Percentiles rank a stretch among this genome's conserved stretches.
Evolutionary conservation across 2,113 vertebrate genomes (phyloP).

Genomic region (Eira barbara): DNA sequence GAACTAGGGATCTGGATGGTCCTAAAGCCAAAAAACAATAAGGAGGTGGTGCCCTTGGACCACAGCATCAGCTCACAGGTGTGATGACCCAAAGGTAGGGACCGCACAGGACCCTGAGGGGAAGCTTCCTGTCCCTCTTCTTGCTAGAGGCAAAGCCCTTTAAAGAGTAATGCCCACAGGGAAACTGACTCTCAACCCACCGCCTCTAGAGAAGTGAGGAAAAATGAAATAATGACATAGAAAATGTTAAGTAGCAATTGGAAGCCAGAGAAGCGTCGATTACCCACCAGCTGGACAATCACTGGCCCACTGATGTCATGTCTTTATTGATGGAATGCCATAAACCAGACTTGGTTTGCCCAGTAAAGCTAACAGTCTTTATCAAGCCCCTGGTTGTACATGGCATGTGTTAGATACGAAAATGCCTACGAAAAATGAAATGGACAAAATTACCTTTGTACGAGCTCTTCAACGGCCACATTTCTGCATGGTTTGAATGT

Average conservation of each 20-base stretch:
- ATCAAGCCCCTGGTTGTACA: not conserved
- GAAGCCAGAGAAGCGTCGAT: not conserved
- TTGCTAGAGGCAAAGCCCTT: not conserved
- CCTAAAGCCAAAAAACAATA: not conserved
- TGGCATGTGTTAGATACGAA: not conserved
- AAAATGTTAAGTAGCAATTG: not conserved
- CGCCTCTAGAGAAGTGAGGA: not conserved
- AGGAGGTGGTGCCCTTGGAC: not conserved
- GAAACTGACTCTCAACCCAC: not conserved
- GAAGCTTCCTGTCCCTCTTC: not conserved
- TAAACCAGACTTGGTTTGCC: not conserved
- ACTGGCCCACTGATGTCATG: not conserved
- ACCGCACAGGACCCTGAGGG: not conserved
- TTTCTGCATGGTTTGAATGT: not conserved
- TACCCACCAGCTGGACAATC: not conserved
- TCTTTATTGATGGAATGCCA: not conserved
- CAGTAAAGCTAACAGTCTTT: not conserved
- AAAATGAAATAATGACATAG: not conserved
- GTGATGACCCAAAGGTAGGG: not conserved
- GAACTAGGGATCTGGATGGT: not conserved
- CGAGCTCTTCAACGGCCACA: not conserved
- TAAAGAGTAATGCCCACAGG: not conserved
- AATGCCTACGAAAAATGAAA: not conserved
- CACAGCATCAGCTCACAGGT: not conserved
- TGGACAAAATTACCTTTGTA: not conserved